Conservation (phyloP, 2,888 invertebrate genomes). For the Hypomecis punctinalis region DNA sequence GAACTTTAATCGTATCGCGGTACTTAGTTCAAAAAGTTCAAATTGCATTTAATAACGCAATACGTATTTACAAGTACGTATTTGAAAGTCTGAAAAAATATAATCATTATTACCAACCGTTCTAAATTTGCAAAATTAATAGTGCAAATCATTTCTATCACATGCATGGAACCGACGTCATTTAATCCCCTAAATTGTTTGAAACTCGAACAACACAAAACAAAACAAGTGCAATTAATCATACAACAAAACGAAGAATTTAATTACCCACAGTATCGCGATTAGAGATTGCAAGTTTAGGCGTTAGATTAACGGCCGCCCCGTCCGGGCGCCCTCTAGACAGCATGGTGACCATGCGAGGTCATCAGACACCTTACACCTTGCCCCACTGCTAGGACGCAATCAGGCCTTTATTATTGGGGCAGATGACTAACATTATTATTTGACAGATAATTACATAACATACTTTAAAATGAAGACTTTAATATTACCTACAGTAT, state of each 20-base stretch:
- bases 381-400: constrained; percentile 39
- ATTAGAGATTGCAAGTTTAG: constrained; percentile 40
- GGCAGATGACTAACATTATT: background rate
- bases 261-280: constrained; percentile 31
- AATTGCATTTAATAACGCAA: no score
- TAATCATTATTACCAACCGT: no score
- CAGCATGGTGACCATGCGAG: constrained; percentile 64
- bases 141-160: no score
- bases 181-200: constrained; percentile 1
- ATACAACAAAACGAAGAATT: constrained; percentile 31
- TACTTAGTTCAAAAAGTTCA: no score
- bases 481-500: constrained; percentile 27
- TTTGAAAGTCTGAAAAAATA: no score
- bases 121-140: no score
- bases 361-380: constrained; percentile 56
- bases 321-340: constrained; percentile 69
- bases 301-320: constrained; percentile 48
- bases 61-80: no score
- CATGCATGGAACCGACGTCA: no score
- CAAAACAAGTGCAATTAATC: constrained; percentile 32
- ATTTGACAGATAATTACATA: background rate
- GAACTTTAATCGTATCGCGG: no score
- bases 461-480: constrained; percentile 29
- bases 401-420: constrained; percentile 9
- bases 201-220: constrained; percentile 11